Conservation (phyloP, 2,113 vertebrate genomes). For the Trichomycterus rosablanca region DNA sequence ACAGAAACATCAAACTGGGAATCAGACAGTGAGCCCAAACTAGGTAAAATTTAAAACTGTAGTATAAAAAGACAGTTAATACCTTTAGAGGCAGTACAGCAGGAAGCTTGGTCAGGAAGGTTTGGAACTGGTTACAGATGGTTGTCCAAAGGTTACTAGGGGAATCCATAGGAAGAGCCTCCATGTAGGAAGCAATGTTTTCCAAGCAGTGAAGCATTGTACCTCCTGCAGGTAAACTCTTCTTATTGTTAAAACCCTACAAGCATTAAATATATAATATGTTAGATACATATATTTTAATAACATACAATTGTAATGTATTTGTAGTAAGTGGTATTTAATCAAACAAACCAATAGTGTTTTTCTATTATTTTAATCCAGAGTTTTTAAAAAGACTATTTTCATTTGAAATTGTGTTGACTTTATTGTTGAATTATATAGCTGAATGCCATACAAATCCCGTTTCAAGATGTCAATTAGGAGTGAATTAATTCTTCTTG, state of each 20-base stretch:
- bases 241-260: constrained; percentile 97
- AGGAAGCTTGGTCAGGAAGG: constrained; percentile 92
- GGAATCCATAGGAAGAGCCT: constrained; percentile 96
- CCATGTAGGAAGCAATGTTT: constrained; percentile 96
- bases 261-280: constrained; percentile 22
- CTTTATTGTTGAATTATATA: too few relatives aligned
- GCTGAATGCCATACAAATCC: too few relatives aligned
- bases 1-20: not conserved
- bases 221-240: constrained; percentile 92
- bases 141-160: constrained; percentile 97
- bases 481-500: too few relatives aligned
- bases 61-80: constrained; percentile 33
- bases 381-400: too few relatives aligned
- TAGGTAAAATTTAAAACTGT: too few relatives aligned
- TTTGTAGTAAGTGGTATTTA: too few relatives aligned
- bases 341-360: too few relatives aligned
- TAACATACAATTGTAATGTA: too few relatives aligned
- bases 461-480: too few relatives aligned
- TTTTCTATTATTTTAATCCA: too few relatives aligned
- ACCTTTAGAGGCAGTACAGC: constrained; percentile 96
- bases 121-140: constrained; percentile 98
- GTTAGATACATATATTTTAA: not conserved
- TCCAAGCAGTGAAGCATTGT: constrained; percentile 96
- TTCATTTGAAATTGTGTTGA: too few relatives aligned
- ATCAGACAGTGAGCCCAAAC: too few relatives aligned